Conservation (phyloP, 2,797 vertebrate species). For the Premnoplex brunnescens region DNA sequence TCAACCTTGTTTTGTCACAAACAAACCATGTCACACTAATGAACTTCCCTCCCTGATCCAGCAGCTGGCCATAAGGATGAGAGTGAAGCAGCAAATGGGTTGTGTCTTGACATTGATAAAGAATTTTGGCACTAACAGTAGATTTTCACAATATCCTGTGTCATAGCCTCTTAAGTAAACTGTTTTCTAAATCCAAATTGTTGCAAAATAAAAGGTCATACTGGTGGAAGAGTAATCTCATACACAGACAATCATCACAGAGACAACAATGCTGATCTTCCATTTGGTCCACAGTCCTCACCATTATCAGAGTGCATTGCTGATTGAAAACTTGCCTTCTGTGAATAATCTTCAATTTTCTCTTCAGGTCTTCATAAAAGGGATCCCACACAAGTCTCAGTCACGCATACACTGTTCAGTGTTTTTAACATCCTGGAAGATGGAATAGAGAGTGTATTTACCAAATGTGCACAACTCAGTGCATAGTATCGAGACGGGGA, state of each 20-base stretch:
- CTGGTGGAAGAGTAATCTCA: neutral
- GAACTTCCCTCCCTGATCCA: neutral
- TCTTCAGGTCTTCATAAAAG: neutral
- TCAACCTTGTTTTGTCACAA: neutral
- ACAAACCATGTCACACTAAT: neutral
- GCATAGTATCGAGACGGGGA: neutral
- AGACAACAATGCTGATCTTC: neutral
- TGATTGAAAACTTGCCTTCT: neutral
- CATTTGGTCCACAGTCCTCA: neutral
- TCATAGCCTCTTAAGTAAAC: neutral
- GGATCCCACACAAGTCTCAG: neutral
- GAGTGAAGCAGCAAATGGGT: neutral
- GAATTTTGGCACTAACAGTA: neutral
- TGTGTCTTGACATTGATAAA: neutral
- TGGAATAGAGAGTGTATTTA: neutral
- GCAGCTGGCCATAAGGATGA: neutral
- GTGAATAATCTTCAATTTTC: neutral
- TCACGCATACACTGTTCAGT: neutral
- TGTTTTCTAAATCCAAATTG: neutral
- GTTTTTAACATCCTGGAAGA: neutral
- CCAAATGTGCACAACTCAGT: neutral
- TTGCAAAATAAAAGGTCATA: neutral
- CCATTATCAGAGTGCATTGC: neutral
- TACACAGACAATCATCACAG: neutral
- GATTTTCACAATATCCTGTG: neutral